Conservation (phyloP, 2,888 invertebrate species). For the Idaea dimidiata region DNA sequence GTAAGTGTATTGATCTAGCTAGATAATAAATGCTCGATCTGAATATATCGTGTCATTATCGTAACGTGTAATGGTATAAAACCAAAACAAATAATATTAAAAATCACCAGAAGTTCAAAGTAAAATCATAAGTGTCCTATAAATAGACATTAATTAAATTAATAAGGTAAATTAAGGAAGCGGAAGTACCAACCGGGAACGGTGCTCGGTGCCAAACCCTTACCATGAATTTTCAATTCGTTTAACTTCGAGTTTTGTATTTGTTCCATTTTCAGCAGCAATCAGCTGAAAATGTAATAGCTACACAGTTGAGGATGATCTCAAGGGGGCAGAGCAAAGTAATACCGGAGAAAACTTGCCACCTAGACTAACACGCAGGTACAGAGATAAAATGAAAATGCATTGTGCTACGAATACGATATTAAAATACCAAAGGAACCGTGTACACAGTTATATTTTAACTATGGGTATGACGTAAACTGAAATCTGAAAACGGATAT, state of each 20-base stretch:
- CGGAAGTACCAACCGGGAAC: slow-evolving; percentile 15
- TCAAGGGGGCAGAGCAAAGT: neutral
- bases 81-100: neutral
- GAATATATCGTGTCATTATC: too few relatives aligned
- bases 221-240: slow-evolving; percentile 29
- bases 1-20: neutral
- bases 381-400: neutral
- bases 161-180: slow-evolving; percentile 23
- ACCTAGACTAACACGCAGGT: neutral
- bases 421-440: neutral
- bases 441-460: neutral
- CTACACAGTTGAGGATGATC: neutral
- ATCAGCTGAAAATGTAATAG: slow-evolving; percentile 17
- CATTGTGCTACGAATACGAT: neutral
- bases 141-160: slow-evolving; percentile 24
- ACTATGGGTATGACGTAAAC: neutral
- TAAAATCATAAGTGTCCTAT: neutral
- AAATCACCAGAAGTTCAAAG: neutral
- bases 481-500: neutral
- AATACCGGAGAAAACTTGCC: neutral
- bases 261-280: slow-evolving; percentile 13
- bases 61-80: too few relatives aligned
- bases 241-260: slow-evolving; percentile 16
- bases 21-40: neutral
- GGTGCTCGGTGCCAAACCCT: slow-evolving; percentile 22